Conservation (phyloP, 37 sponge, comb jelly and placozoan species). For the Halichondria panicea region DNA sequence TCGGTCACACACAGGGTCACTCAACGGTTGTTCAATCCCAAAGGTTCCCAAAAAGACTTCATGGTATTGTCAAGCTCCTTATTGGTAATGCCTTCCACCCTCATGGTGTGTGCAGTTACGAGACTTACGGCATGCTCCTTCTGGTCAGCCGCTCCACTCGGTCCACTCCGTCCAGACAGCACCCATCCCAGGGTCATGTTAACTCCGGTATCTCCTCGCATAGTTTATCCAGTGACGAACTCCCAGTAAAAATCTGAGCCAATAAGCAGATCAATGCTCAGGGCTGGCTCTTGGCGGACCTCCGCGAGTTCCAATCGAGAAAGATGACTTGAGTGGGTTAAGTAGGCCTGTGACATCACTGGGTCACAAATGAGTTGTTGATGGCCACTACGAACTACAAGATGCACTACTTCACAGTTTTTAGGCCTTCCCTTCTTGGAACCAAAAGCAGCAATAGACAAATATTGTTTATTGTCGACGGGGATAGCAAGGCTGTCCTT, state of each 20-base stretch:
- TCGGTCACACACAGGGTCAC: background rate
- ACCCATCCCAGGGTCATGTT: constrained; percentile 27
- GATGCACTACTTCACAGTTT: constrained; percentile 16
- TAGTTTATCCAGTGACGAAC: constrained; percentile 11
- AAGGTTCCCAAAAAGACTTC: constrained; percentile 12
- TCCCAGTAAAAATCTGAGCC: constrained; percentile 31
- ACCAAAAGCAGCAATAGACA: constrained; percentile 35
- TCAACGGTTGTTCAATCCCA: background rate
- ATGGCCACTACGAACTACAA: background rate
- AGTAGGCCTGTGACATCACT: background rate
- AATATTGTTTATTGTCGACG: background rate
- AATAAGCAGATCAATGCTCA: constrained; percentile 21
- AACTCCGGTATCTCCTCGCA: constrained; percentile 24
- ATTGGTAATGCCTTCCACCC: background rate
- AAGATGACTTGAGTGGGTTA: background rate
- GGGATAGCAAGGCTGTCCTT: background rate
- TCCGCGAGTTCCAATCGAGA: constrained; percentile 29
- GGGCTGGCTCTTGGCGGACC: background rate
- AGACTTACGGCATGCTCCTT: background rate
- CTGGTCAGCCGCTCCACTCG: background rate
- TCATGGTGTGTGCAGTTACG: background rate
- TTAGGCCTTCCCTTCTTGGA: background rate
- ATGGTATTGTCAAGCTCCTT: background rate
- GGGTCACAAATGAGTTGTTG: constrained; percentile 36
- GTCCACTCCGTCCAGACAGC: constrained; percentile 19